phyloP scores from a whole-genome alignment of 2,113 vertebrate species.

The Turnix velox region DNA sequence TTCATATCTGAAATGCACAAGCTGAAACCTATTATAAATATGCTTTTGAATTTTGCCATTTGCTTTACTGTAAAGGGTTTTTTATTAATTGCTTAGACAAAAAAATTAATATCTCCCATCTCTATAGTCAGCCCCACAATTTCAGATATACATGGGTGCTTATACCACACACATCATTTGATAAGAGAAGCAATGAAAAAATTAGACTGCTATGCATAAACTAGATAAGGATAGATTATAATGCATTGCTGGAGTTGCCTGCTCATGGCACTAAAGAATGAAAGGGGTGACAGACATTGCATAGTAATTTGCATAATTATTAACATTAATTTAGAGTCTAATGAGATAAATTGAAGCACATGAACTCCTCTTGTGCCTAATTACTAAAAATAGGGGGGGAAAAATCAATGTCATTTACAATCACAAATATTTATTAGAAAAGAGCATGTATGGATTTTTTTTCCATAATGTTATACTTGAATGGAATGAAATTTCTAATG shows the following conservation, averaged over 20 bases:
- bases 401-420: not conserved
- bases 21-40: not conserved
- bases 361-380: slow-evolving; percentile 13
- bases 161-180: not conserved
- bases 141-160: not conserved
- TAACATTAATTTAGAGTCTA: slow-evolving; percentile 44
- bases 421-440: slow-evolving; percentile 36
- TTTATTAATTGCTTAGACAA: not conserved
- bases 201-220: slow-evolving; percentile 1
- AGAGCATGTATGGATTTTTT: not conserved
- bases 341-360: slow-evolving; percentile 32
- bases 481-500: slow-evolving; percentile 27
- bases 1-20: not conserved
- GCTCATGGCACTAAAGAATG: slow-evolving; percentile 63
- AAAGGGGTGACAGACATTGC: not conserved
- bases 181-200: slow-evolving; percentile 29
- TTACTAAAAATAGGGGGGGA: slow-evolving; percentile 20
- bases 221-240: slow-evolving; percentile 49
- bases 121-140: slow-evolving; percentile 49
- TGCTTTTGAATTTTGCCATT: not conserved
- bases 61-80: not conserved
- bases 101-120: slow-evolving; percentile 62
- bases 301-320: slow-evolving; percentile 45
- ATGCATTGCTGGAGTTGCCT: slow-evolving; percentile 80
- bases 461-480: not conserved